Evolutionary conservation across 2,888 invertebrate genomes (phyloP), one percentile per base, ranked within the genome.

Genomic region (Mimumesa dahlbomi): DNA sequence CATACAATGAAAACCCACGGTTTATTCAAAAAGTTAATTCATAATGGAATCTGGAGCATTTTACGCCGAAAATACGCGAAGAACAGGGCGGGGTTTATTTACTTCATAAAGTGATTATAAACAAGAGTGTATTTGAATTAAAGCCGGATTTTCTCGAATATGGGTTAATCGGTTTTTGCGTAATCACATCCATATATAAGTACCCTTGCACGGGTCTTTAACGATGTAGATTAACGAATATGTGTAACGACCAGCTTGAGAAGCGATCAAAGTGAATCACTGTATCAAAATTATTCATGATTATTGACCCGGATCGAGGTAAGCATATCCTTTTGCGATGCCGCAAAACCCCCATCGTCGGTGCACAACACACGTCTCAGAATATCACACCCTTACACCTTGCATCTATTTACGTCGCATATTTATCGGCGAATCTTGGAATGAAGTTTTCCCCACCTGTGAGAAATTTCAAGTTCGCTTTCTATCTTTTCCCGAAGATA

Each of bases 151-250:
- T 46, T 31, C 61, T 40, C 46, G 52, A 56, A 66, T 69, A n/a
- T 74, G 25, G 58, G 69, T 69, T 65, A 73, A 61, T 73, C 65
- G 57, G 58, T 38, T 53, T 56, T 52, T 38, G 22, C 40, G 42
- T 58, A 64, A 65, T 54, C 46, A 36, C 50, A 40, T 48, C 22
- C 38, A 36, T 59, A 56, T 46, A 16, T 49, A 56, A 40, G 22
- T 22, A 13, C 18, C 29, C 38, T 34, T 43, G 21, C 36, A 29
- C 19, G 48, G 31, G 43, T n/a, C 45, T 53, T 56, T 46, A 59
- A 62, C 52, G 42, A 16, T 48, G 16, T n/a, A 29, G 43, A 61
- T 63, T 59, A 61, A 63, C 59, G 66, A 53, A 53, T n/a, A n/a
- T 43, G 59, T 57, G 57, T 57, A 64, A 69, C 63, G 73, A 64